Conservation (phyloP, 2,888 invertebrate genomes). For the Ormyrus rosae region DNA sequence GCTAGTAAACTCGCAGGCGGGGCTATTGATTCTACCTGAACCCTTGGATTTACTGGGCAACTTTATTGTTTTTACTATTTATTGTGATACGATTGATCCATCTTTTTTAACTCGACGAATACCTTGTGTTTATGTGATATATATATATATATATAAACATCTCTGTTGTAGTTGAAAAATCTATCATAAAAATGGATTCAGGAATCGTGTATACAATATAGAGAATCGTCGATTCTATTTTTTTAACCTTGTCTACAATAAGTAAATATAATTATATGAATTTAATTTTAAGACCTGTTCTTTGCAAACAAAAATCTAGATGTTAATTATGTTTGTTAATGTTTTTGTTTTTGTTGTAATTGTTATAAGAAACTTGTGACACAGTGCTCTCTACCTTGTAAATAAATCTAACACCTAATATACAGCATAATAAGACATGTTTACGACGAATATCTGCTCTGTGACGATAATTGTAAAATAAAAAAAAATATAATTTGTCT, state of each 20-base stretch:
- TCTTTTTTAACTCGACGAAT: conserved; percentile 9
- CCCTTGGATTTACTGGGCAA: conserved; percentile 11
- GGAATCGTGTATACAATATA: too few relatives aligned
- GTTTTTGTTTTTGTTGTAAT: conserved; percentile 67
- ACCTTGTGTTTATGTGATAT: too few relatives aligned
- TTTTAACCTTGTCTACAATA: conserved; percentile 11
- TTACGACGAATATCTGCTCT: background rate
- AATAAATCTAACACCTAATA: conserved; percentile 40
- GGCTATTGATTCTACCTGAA: conserved; percentile 80
- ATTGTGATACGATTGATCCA: conserved; percentile 51
- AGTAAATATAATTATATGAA: background rate
- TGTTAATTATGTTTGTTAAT: conserved; percentile 43
- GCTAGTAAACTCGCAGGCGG: conserved; percentile 89
- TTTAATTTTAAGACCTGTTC: conserved; percentile 32
- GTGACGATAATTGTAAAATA: background rate
- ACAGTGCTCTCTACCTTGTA: conserved; percentile 67
- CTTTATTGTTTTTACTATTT: conserved; percentile 19
- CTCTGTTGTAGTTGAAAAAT: too few relatives aligned
- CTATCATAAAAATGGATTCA: too few relatives aligned
- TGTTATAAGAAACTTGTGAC: conserved; percentile 61
- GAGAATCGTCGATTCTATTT: background rate
- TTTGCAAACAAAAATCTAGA: conserved; percentile 22
- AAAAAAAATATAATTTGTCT: background rate
- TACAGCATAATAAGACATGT: conserved; percentile 4
- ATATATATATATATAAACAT: too few relatives aligned